Conservation (phyloP, 2,797 vertebrate genomes). For the Pogonophryne albipinna region DNA sequence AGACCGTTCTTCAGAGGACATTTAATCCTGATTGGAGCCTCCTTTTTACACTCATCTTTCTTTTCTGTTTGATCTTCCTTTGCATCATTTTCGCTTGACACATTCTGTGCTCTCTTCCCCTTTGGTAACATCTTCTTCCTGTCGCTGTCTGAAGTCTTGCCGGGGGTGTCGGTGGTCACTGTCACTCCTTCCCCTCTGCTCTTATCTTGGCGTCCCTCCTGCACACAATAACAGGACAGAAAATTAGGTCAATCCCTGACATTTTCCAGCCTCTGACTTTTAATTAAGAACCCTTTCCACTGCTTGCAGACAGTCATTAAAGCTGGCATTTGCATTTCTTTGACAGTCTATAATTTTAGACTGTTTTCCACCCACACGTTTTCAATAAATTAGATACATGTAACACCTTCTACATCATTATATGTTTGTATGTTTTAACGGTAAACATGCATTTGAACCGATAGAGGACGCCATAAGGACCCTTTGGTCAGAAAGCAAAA, state of each 20-base stretch:
- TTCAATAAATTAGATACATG: neutral
- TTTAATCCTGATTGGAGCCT: constrained; percentile 19
- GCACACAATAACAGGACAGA: constrained; percentile 76
- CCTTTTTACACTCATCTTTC: constrained; percentile 56
- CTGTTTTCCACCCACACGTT: constrained; percentile 25
- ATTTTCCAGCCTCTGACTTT: constrained; percentile 54
- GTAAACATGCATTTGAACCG: neutral
- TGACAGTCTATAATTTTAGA: constrained; percentile 56
- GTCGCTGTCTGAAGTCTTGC: constrained; percentile 79
- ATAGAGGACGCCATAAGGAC: neutral
- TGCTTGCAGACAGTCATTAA: constrained; percentile 43
- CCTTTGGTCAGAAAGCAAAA: neutral
- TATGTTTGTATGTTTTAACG: neutral
- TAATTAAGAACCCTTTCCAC: constrained; percentile 54
- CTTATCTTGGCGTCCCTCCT: constrained; percentile 78
- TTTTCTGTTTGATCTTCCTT: constrained; percentile 63
- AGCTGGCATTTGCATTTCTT: constrained; percentile 60
- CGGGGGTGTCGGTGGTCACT: constrained; percentile 78
- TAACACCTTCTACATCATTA: constrained; percentile 7
- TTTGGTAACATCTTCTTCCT: constrained; percentile 69
- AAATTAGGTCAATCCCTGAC: constrained; percentile 56
- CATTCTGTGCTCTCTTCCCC: constrained; percentile 53
- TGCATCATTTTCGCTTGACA: constrained; percentile 31
- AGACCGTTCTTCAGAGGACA: constrained; percentile 20
- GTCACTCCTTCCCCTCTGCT: constrained; percentile 83